Conservation (phyloP, 2,888 invertebrate genomes). For the Gnatocerus cornutus region DNA sequence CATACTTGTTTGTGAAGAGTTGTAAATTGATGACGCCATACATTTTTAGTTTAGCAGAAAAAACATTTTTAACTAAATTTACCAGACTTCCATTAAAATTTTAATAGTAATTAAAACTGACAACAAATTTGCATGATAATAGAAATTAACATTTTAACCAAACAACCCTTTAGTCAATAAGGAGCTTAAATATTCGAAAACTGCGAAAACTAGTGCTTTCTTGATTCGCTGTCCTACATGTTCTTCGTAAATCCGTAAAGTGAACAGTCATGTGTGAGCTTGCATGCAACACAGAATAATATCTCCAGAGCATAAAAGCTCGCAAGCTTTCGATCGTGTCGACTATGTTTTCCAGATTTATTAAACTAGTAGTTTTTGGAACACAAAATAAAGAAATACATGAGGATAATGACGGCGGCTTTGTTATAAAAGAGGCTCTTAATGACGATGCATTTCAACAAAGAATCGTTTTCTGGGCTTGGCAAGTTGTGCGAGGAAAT, state of each 20-base stretch:
- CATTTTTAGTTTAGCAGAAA: neutral
- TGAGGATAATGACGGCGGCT: no score
- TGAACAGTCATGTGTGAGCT: conserved; percentile 22
- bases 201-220: neutral
- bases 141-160: conserved; percentile 23
- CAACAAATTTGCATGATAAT: conserved; percentile 16
- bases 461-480: no score
- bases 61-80: conserved; percentile 26
- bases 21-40: no score
- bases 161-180: neutral
- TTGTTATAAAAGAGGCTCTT: no score
- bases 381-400: no score
- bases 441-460: no score
- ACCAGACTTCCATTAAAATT: neutral
- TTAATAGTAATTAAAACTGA: conserved; percentile 22
- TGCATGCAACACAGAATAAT: conserved; percentile 18
- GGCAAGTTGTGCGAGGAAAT: no score
- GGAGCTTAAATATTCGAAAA: neutral
- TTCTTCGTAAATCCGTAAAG: conserved; percentile 20
- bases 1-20: no score
- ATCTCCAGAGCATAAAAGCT: neutral
- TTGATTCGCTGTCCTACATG: conserved; percentile 7
- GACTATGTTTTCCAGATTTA: no score
- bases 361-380: no score
- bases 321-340: no score